Evolutionary conservation across 2,113 vertebrate genomes (phyloP), one percentile per base, ranked within the genome.

Genomic region (Arizona elegans): DNA sequence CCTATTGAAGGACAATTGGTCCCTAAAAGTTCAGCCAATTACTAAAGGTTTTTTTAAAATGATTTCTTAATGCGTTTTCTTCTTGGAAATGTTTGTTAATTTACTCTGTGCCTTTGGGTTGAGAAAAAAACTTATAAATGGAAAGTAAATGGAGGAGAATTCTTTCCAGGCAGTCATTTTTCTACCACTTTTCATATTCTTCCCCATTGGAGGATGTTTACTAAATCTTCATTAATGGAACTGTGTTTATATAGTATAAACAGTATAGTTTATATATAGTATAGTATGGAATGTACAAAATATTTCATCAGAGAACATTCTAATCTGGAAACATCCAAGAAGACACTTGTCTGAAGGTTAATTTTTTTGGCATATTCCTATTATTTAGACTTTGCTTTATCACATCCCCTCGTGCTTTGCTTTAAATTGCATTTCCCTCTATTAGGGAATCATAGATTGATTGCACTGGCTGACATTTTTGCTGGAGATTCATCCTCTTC

Each of bases 401-500:
- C 38, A 50, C 54, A 15, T 12, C 11, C 5, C 33, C 21, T 55
- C 2, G 5, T 33, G 11, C 11, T 33, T 47, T 47, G n/a, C 21
- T 53, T 65, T 59, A 89, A 21, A 53, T 43, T 89, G 9, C 65
- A 94, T 13, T 94, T 94, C 12, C 6, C 11, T 86, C 93, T 75
- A 43, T n/a, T 90, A 99, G 99, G 98, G 21, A 98, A 98, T 94
- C 97, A 98, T 24, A 97, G 98, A 70, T 97, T 98, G 29, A 93
- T 97, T 85, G 98, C 97, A 43, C 96, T 99, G 92, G 98, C 98
- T 75, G 98, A 98, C 65, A 97, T 99, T 85, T 99, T 98, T 96
- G 98, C 98, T 56, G 97, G 98, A 95, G 94, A 98, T 91, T 98
- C 98, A 15, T 96, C 97, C 1, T 98, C 98, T 95, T 97, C 97